Conservation (phyloP, 1,140 invertebrate species). For the Mactra quadrangularis region DNA sequence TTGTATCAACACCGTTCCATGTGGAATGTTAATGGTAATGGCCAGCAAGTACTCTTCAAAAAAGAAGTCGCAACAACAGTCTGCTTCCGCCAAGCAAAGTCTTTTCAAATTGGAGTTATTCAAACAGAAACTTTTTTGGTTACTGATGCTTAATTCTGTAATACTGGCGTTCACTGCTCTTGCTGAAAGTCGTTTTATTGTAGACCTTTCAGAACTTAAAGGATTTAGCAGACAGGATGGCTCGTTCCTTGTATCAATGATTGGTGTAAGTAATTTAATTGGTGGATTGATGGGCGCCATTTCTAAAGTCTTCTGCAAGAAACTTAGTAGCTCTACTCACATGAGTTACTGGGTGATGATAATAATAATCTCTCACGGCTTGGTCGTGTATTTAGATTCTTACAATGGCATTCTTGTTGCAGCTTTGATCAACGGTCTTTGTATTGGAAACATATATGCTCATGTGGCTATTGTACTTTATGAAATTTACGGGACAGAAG, state of each 20-base stretch:
- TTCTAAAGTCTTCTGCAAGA: conserved; percentile 21
- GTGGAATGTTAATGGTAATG: conserved; percentile 37
- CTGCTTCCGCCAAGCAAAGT: conserved; percentile 29
- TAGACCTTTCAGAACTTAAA: conserved; percentile 31
- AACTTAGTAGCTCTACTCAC: conserved; percentile 30
- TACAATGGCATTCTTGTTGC: conserved; percentile 15
- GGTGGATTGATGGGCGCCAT: conserved; percentile 26
- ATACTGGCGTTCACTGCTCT: conserved; percentile 45
- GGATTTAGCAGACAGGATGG: conserved; percentile 23
- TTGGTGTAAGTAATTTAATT: conserved; percentile 30
- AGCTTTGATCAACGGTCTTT: conserved; percentile 31
- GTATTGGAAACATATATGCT: conserved; percentile 47
- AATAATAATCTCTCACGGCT: background rate
- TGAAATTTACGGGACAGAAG: conserved; percentile 44
- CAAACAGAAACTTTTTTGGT: conserved; percentile 31
- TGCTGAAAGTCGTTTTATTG: conserved; percentile 43
- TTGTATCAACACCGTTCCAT: conserved; percentile 44
- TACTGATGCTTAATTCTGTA: conserved; percentile 38
- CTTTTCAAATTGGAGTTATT: conserved; percentile 18
- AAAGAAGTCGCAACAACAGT: background rate
- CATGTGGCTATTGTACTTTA: conserved; percentile 42
- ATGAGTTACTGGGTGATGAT: conserved; percentile 36
- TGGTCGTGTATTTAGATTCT: conserved; percentile 33
- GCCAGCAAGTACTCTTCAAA: background rate
- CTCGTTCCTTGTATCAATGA: conserved; percentile 32